These are phyloP conservation scores for Taenioides sp. DNA, from an alignment of 2,797 vertebrate genomes.

Conservation along the genomic window DNA sequence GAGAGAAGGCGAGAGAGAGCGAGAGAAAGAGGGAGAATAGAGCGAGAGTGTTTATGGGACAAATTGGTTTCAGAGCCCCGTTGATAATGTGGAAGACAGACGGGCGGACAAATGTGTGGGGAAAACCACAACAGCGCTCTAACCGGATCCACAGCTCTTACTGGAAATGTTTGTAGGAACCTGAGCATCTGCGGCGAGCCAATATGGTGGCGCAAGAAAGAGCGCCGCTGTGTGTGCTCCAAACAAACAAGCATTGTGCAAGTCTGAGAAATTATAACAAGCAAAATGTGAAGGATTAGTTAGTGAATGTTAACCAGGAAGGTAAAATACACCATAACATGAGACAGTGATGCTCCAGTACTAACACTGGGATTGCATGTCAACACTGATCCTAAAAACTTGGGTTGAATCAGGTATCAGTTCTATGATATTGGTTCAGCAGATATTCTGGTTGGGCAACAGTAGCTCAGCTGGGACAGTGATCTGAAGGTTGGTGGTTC, in stretches of 20 bases:
- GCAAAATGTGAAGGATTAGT: neutral
- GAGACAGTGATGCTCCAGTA: too few species aligned
- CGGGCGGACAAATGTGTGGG: slow-evolving; percentile 44
- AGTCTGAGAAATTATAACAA: neutral
- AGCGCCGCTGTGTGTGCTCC: slow-evolving; percentile 2
- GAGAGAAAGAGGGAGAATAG: slow-evolving; percentile 1
- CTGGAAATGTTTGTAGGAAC: slow-evolving; percentile 65
- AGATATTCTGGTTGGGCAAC: too few species aligned
- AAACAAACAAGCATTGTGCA: neutral
- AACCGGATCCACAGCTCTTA: slow-evolving; percentile 56
- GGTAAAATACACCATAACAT: neutral
- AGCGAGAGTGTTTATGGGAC: slow-evolving; percentile 25
- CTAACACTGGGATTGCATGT: too few species aligned
- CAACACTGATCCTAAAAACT: too few species aligned
- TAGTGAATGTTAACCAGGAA: neutral
- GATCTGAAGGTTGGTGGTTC: too few species aligned
- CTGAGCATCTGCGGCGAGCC: slow-evolving; percentile 29
- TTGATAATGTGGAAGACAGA: slow-evolving; percentile 49
- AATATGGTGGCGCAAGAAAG: slow-evolving; percentile 14
- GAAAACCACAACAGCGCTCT: slow-evolving; percentile 63
- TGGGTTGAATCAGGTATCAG: too few species aligned
- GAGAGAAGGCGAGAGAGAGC: neutral
- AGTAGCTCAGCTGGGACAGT: too few species aligned
- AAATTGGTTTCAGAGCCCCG: slow-evolving; percentile 40
- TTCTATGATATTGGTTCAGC: too few species aligned